Conservation (phyloP, 2,888 invertebrate genomes). For the Xanthia icteritia region DNA sequence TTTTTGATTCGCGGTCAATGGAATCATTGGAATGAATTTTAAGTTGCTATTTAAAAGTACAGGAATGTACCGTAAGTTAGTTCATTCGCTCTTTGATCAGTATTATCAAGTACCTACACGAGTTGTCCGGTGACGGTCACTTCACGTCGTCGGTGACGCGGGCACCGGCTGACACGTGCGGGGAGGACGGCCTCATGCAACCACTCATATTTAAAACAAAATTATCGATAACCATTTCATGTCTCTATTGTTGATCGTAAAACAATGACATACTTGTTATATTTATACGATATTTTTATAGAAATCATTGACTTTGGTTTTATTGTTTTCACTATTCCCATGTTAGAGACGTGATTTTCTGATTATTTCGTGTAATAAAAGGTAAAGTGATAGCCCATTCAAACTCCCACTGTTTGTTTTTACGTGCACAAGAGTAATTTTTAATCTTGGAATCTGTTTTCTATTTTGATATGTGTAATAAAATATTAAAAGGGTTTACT, state of each 20-base stretch:
- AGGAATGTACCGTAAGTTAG: background rate
- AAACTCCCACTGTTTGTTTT: constrained; percentile 59
- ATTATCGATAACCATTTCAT: constrained; percentile 48
- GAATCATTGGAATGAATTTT: background rate
- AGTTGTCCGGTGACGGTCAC: constrained; percentile 7
- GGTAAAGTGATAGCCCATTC: constrained; percentile 48
- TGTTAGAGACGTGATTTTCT: constrained; percentile 37
- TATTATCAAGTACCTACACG: background rate
- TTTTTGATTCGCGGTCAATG: background rate
- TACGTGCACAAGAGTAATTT: constrained; percentile 42
- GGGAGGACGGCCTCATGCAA: constrained; percentile 46
- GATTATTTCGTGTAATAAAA: constrained; percentile 55
- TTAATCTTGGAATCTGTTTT: constrained; percentile 30
- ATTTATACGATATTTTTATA: constrained; percentile 63
- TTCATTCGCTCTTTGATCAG: constrained; percentile 3
- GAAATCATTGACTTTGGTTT: constrained; percentile 55
- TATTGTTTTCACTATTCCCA: constrained; percentile 48
- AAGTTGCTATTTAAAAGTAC: background rate
- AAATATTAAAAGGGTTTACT: constrained; percentile 17
- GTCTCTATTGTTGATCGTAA: constrained; percentile 62
- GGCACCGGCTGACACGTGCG: constrained; percentile 14
- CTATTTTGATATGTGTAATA: constrained; percentile 29
- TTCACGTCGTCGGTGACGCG: background rate
- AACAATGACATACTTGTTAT: constrained; percentile 61
- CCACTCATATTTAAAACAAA: constrained; percentile 46